Evolutionary conservation across 2,888 invertebrate genomes (phyloP), one percentile per base, ranked within the genome.

Genomic region (Hybos culiciformis): DNA sequence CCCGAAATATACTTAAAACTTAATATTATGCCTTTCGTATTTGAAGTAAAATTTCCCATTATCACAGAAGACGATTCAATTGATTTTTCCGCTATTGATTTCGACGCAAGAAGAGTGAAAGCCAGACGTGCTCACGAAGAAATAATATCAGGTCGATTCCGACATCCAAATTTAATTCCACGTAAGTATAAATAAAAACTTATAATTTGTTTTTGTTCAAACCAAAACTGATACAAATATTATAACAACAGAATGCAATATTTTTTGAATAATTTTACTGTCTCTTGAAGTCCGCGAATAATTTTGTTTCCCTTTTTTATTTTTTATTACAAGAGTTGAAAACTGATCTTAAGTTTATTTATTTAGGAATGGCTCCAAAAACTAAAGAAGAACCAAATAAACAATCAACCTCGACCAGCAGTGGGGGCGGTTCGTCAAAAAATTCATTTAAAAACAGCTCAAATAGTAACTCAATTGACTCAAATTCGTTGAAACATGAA

Each of bases 81-180:
- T 46, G 68, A 67, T 46, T 63, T 66, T 21, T 61, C 67, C 2
- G 62, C 64, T 49, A 63, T 67, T 41, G 67, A 67, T 47, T 67
- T 63, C 45, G 68, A 67, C 41, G 60, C 62, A 3, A 56, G 68
- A 3, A 56, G 64, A 8, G 60, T 66, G 1, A 67, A 67, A 49
- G 67, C 66, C 9, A 55, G 67, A 3, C 54, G 67, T 9, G 67
- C 67, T 0, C 66, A 67, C 40, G 67, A 67, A 49, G 67, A 67
- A 52, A 60, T 67, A 24, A 60, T 66, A 33, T 63, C 66, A 11
- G 67, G 67, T 33, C 56, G 64, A 11, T 67, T 59, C 50, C 59
- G 68, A 12, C 63, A 65, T 47, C 67, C 67, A 3, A 67, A 66
- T 47, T 57, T 66, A 50, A 59, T 59, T 24, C 59, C 63, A 39